Evolutionary conservation across 2,888 invertebrate species (phyloP), one percentile per base, ranked within the genome.

Genomic region (Morpho achilles): DNA sequence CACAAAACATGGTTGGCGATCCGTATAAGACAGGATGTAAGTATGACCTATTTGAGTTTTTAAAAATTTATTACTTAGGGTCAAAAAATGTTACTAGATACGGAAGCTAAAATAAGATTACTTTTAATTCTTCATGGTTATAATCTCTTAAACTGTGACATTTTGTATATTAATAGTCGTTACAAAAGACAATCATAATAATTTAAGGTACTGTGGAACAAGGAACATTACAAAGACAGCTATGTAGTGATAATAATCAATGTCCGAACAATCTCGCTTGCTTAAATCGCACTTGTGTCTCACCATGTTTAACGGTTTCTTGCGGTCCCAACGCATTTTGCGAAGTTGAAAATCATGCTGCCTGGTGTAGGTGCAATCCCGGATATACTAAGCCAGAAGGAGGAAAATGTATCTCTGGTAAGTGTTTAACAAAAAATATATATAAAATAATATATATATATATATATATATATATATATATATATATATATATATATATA

Each of bases 261-360:
- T 98, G 98, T 68, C 95, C 96, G 10, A 94, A 94, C 68, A 95
- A 95, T 57, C 91, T 97, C 62, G 93, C 95, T 52, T 98, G 97
- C 76, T 91, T 94, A 42, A 94, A 95, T 58, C 95, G 95, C 48
- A 93, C 93, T 52, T 97, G 97, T 75, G 87, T 95, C 2, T 96
- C 96, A 74, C 97, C 97, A 0, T 97, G 97, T 73, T 92, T 92
- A 32, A 93, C 92, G 56, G 87, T 97, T 52, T 92, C 94, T 1
- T 98, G 98, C 76, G 97, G 97, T 41, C 86, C 94, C 0, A 96
- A 97, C 80, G 96, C 97, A 0, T 94, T 94, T 72, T 98, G 98
- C 77, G 96, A 97, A 82, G 94, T 96, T 0, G 95, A 96, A 65
- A 94, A 96, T 70, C 97, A 97, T 76, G 96, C 95, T 0, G 96